These are phyloP conservation scores for Entomobrya proxima DNA, from an alignment of 2,888 invertebrate species.

Conservation along the genomic window DNA sequence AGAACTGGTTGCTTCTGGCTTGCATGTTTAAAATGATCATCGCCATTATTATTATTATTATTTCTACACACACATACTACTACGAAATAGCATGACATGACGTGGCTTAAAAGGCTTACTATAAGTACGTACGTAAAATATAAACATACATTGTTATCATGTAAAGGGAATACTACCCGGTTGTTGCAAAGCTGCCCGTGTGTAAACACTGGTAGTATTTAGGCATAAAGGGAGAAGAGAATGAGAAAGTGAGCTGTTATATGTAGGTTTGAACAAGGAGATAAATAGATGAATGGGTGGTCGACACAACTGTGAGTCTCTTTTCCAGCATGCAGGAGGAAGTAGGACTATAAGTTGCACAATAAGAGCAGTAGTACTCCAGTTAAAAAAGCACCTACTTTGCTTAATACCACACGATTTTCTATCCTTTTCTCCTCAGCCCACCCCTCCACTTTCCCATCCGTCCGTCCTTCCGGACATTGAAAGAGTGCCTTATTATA, in stretches of 20 bases:
- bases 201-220: not conserved
- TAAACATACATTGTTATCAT: not conserved
- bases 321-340: not conserved
- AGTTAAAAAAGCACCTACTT: constrained; percentile 32
- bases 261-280: constrained; percentile 4
- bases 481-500: constrained; percentile 46
- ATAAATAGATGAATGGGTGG: constrained; percentile 49
- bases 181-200: not conserved
- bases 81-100: not conserved
- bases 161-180: not conserved
- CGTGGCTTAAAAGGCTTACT: not conserved
- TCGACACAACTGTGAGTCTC: not conserved
- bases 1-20: constrained; percentile 59
- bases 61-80: not conserved
- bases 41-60: constrained; percentile 44
- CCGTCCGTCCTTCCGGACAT: constrained; percentile 59
- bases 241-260: not conserved
- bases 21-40: constrained; percentile 56
- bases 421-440: constrained; percentile 23
- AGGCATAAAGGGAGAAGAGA: not conserved
- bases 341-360: constrained; percentile 6
- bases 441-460: constrained; percentile 36
- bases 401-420: constrained; percentile 42
- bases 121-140: not conserved
- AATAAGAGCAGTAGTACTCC: not conserved